Base-by-base conservation (phyloP, 2,888 invertebrate genomes). In the Notocelia uddmanniana region DNA sequence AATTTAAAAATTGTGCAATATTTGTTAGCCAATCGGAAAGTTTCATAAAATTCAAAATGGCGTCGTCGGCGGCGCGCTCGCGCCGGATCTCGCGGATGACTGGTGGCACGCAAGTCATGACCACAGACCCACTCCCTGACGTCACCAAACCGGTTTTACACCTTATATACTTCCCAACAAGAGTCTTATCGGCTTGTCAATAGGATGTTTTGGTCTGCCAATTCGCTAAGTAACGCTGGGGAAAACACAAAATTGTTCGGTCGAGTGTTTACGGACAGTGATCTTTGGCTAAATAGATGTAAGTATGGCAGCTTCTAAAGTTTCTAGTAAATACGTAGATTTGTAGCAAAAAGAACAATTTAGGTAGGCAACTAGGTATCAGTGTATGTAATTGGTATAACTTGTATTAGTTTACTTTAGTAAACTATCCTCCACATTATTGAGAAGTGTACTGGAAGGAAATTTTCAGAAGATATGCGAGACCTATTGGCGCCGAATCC, bases 41-140 rank as follows among this genome's bases (percentile, higher is more conserved):
- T 77, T 78, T 73, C 19, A 64, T 70, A 76, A 73, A 73, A 71
- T 70, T 81, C 83, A 87, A 76, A n/a, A 85, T 86, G 82, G 85
- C 84, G 80, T 75, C 76, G 68, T 64, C 31, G 74, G 75, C 79
- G 75, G 80, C 86, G 83, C 82, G 76, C 78, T 81, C 85, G 86
- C 86, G 83, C 86, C 87, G 87, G 85, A 86, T 83, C 87, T 87
- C 81, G 83, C 85, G 86, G 84, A 86, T 85, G 87, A 91, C 90
- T 90, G 89, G 83, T 84, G 86, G 77, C 83, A 81, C 83, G 84
- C 88, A 83, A 80, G 79, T 82, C 85, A 84, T 84, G 82, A 85
- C 85, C 45, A 63, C 54, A 26, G 60, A 31, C 66, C 74, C 71
- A 68, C 74, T 48, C 45, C 34, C 59, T 71, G 64, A 70, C 70